These are phyloP conservation scores for Falco concolor DNA, from an alignment of 2,797 vertebrate species.

Conservation along the genomic window DNA sequence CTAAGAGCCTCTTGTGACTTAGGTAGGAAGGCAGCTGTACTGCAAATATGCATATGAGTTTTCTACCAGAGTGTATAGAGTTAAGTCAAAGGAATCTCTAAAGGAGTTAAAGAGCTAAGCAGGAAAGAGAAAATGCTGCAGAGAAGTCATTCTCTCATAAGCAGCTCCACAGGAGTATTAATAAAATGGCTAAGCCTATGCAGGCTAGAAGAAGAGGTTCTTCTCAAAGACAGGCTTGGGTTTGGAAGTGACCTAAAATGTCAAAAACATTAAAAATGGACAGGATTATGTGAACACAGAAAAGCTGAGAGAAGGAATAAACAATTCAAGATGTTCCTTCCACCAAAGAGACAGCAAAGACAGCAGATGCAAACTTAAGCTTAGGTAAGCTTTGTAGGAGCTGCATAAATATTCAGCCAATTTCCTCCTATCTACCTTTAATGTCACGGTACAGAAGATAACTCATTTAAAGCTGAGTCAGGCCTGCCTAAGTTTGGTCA, in stretches of 20 bases:
- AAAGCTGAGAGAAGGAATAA: constrained; percentile 62
- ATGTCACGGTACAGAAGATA: not conserved
- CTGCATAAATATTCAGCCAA: constrained; percentile 32
- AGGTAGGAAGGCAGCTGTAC: not conserved
- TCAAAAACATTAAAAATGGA: not conserved
- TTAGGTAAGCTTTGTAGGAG: constrained; percentile 59
- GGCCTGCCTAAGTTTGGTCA: not conserved
- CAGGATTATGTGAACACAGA: constrained; percentile 18
- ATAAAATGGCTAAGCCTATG: not conserved
- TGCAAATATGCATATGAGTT: not conserved
- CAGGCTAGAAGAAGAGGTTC: not conserved
- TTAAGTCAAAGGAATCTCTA: constrained; percentile 24
- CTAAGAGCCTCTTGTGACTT: constrained; percentile 17
- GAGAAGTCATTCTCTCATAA: not conserved
- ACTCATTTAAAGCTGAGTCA: constrained; percentile 44
- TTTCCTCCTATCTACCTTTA: constrained; percentile 24
- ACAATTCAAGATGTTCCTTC: constrained; percentile 54
- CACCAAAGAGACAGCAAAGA: constrained; percentile 31
- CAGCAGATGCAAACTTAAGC: constrained; percentile 59
- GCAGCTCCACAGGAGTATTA: not conserved
- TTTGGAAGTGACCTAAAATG: constrained; percentile 49
- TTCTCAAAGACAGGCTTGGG: constrained; percentile 29
- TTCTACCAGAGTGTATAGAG: not conserved
- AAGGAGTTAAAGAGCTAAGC: constrained; percentile 2
- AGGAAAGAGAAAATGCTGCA: not conserved